These are phyloP conservation scores for Melipona quadrifasciata DNA, from an alignment of 1,140 invertebrate species.

Conservation along the genomic window DNA sequence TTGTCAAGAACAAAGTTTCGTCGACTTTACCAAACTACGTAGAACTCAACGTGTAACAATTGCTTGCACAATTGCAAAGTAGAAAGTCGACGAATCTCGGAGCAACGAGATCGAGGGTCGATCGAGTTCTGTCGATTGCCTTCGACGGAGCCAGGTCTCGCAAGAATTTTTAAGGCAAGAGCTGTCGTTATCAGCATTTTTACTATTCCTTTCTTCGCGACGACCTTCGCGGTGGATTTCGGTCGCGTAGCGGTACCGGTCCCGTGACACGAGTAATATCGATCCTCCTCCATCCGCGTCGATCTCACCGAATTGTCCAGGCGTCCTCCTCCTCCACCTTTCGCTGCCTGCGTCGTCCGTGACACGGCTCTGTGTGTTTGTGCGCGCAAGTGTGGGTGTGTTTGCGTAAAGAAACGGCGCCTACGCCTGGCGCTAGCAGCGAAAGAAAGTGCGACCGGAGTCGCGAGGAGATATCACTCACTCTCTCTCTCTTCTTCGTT, in stretches of 20 bases:
- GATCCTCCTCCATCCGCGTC: slow-evolving; percentile 56
- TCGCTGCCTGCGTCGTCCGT: not conserved
- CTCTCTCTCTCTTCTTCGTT: not conserved
- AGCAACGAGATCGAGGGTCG: not conserved
- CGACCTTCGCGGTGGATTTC: slow-evolving; percentile 57
- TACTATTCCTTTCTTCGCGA: slow-evolving; percentile 50
- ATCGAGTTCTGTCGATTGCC: not conserved
- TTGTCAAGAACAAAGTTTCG: too few relatives aligned
- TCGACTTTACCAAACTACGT: not conserved
- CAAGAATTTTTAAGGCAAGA: not conserved
- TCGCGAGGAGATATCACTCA: slow-evolving; percentile 42
- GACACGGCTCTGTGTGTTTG: not conserved
- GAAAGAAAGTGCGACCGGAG: slow-evolving; percentile 67
- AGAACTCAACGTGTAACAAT: too few relatives aligned
- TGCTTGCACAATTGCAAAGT: too few relatives aligned
- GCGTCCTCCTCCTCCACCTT: slow-evolving; percentile 29
- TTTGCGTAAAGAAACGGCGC: slow-evolving; percentile 63
- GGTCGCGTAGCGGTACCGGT: slow-evolving; percentile 68
- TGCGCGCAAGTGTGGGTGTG: not conserved
- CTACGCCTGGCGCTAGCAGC: slow-evolving; percentile 70
- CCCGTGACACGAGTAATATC: slow-evolving; percentile 69
- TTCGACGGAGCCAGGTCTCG: too few relatives aligned
- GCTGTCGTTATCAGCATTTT: slow-evolving; percentile 37
- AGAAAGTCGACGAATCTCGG: not conserved
- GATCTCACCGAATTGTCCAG: slow-evolving; percentile 62